These are phyloP conservation scores for Atta colombica DNA, from an alignment of 1,140 invertebrate genomes.

Conservation along the genomic window DNA sequence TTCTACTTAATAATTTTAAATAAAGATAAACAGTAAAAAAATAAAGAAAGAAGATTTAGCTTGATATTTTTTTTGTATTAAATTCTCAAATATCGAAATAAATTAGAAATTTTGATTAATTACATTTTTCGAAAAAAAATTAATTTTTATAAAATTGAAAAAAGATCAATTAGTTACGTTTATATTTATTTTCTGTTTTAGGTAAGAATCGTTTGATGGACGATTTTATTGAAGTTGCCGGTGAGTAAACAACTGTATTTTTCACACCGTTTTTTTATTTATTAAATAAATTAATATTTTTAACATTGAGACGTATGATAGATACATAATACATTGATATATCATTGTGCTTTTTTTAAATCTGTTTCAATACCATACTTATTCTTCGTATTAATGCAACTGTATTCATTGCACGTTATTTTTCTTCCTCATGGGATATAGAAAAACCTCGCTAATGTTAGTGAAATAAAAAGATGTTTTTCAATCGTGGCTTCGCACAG, in stretches of 20 bases:
- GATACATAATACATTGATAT: not conserved
- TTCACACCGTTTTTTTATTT: not conserved
- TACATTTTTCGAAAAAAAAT: not conserved
- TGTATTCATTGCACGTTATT: constrained; percentile 36
- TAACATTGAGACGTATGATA: too few species aligned
- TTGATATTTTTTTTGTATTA: not conserved
- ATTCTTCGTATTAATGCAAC: constrained; percentile 21
- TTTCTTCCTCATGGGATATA: not conserved
- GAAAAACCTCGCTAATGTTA: constrained; percentile 37
- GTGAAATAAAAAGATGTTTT: constrained; percentile 50
- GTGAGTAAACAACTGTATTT: constrained; percentile 18
- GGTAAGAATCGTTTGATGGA: constrained; percentile 43
- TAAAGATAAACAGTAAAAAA: constrained; percentile 12
- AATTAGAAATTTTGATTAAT: not conserved
- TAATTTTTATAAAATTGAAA: not conserved
- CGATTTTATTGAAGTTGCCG: not conserved
- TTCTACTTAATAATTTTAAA: constrained; percentile 55
- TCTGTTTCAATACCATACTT: not conserved
- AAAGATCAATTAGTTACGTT: not conserved
- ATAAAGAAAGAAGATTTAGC: not conserved
- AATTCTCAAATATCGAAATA: constrained; percentile 51
- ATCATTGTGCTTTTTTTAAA: constrained; percentile 3
- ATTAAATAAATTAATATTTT: not conserved
- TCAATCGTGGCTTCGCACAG: constrained; percentile 49
- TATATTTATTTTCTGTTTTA: constrained; percentile 35